Evolutionary conservation across 2,888 invertebrate species (phyloP).

Genomic region (Diploptera punctata): DNA sequence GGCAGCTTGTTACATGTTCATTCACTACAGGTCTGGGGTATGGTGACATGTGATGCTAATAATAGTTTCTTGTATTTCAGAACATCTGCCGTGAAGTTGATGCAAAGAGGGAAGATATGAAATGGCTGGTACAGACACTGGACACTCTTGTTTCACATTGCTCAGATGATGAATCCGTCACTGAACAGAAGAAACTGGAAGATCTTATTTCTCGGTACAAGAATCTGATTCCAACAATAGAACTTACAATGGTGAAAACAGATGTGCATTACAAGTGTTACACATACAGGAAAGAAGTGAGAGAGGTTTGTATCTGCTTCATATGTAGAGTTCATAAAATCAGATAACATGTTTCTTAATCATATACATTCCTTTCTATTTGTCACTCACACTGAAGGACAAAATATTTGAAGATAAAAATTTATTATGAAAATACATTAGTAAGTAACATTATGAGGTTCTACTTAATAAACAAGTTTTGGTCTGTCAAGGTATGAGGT

Average conservation of each 20-base stretch:
- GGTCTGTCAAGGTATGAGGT: no score
- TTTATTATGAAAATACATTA: no score
- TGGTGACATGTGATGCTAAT: no score
- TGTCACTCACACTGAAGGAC: no score
- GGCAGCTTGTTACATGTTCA: no score
- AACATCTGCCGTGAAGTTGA: constrained; percentile 91
- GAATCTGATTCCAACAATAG: constrained; percentile 89
- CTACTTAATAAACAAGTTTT: no score
- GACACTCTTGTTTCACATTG: constrained; percentile 85
- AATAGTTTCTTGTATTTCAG: constrained; percentile 59
- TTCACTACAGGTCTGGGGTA: no score
- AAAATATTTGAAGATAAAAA: no score
- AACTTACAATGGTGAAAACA: constrained; percentile 91
- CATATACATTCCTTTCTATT: no score
- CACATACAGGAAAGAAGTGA: constrained; percentile 85
- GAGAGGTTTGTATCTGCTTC: constrained; percentile 31
- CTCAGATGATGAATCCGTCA: constrained; percentile 77
- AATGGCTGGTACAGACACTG: constrained; percentile 91
- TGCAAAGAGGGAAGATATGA: constrained; percentile 90
- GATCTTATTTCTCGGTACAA: constrained; percentile 86
- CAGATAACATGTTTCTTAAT: no score
- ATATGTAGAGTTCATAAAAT: no score
- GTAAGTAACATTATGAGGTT: no score
- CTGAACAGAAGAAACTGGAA: constrained; percentile 84
- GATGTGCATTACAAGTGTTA: constrained; percentile 93